These are phyloP conservation scores for Globodera rostochiensis DNA, from an alignment of 1,140 invertebrate genomes.

Conservation along the genomic window DNA sequence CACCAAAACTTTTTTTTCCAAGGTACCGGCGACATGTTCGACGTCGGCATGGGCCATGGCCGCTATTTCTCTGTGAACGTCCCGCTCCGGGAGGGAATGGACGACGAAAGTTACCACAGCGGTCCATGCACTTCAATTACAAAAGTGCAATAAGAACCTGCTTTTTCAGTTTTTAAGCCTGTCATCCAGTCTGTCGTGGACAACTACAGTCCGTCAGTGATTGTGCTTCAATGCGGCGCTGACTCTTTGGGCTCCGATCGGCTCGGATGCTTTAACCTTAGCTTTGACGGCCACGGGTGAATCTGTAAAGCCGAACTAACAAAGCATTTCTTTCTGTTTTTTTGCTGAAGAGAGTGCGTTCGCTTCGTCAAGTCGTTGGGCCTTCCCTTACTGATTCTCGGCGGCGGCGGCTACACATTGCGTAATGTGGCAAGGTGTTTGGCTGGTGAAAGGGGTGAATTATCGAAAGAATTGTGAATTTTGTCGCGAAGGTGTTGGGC, in stretches of 20 bases:
- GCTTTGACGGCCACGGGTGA: conserved; percentile 82
- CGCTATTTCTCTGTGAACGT: conserved; percentile 95
- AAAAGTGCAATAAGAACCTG: conserved; percentile 18
- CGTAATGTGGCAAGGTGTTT: conserved; percentile 96
- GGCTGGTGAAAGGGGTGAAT: conserved; percentile 79
- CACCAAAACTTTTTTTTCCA: conserved; percentile 77
- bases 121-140: conserved; percentile 1
- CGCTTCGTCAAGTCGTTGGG: conserved; percentile 91
- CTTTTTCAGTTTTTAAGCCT: conserved; percentile 79
- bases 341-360: conserved; percentile 78
- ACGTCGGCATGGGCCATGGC: conserved; percentile 80
- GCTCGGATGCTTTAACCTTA: conserved; percentile 84
- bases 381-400: conserved; percentile 88
- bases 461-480: neutral
- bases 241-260: conserved; percentile 94
- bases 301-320: conserved; percentile 53
- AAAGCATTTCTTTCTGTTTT: conserved; percentile 43
- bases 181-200: conserved; percentile 88
- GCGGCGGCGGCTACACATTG: conserved; percentile 89
- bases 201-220: conserved; percentile 91
- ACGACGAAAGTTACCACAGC: conserved; percentile 76
- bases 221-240: conserved; percentile 95
- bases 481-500: conserved; percentile 83
- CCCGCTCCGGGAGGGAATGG: conserved; percentile 92
- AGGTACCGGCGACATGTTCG: conserved; percentile 96